Conservation (phyloP, 1,140 invertebrate genomes). For the Papilio dardanus region DNA sequence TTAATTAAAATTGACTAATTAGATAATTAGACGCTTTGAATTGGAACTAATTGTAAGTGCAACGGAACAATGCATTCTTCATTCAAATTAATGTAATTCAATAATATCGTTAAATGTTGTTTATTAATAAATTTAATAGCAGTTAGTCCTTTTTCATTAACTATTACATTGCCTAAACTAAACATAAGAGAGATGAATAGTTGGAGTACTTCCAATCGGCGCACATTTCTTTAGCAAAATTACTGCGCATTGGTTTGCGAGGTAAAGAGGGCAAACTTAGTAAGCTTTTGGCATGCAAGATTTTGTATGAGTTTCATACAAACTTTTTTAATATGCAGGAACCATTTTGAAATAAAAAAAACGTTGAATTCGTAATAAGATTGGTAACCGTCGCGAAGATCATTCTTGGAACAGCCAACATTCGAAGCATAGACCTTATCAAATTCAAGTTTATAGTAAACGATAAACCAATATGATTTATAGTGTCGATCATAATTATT, state of each 20-base stretch:
- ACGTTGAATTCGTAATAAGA: too few relatives aligned
- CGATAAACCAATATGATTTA: not conserved
- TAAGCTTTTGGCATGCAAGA: not conserved
- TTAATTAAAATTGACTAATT: conserved; percentile 36
- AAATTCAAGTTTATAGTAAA: not conserved
- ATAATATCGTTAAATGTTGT: not conserved
- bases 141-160: not conserved
- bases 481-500: not conserved
- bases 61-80: conserved; percentile 31
- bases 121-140: not conserved
- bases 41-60: conserved; percentile 34
- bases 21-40: conserved; percentile 35
- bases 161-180: not conserved
- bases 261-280: not conserved
- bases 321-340: not conserved
- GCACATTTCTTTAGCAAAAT: not conserved
- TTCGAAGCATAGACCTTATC: not conserved
- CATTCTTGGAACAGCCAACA: conserved; percentile 49
- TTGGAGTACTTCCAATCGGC: not conserved
- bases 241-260: not conserved
- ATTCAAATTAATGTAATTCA: conserved; percentile 27
- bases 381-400: conserved; percentile 51
- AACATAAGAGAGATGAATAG: not conserved
- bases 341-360: not conserved
- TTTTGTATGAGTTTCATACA: not conserved